phyloP scores from a whole-genome alignment of 1,140 invertebrate species.

The Temnothorax longispinosus region DNA sequence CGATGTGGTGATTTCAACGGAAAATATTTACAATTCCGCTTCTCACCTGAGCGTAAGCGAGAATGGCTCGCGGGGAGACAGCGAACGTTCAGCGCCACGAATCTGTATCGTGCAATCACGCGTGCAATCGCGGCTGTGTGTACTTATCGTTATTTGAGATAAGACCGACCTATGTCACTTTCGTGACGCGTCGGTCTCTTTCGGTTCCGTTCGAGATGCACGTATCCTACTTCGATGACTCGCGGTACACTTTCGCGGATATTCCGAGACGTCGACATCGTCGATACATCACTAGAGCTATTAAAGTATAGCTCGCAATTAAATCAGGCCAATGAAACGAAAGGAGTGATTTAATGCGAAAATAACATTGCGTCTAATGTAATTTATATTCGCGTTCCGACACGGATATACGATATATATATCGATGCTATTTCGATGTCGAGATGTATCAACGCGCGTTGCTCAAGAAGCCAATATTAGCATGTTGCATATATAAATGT shows the following conservation, averaged over 20 bases:
- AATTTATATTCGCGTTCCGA: conserved; percentile 9
- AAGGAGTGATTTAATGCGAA: neutral
- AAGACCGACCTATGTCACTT: conserved; percentile 4
- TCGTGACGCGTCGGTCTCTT: neutral
- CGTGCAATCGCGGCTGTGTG: conserved; percentile 23
- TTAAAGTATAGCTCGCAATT: neutral
- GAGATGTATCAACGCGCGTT: neutral
- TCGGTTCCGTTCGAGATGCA: neutral
- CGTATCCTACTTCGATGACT: neutral
- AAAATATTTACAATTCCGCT: conserved; percentile 47
- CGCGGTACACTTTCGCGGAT: neutral
- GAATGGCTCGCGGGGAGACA: neutral
- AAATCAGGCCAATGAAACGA: neutral
- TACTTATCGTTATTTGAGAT: conserved; percentile 11
- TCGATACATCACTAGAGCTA: neutral
- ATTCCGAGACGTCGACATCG: neutral
- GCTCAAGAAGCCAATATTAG: neutral
- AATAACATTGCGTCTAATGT: neutral
- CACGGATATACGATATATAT: neutral
- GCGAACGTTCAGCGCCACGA: neutral
- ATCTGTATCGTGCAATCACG: conserved; percentile 40
- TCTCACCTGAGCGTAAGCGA: conserved; percentile 38
- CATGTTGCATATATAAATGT: neutral
- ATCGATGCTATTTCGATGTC: neutral
- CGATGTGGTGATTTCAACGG: conserved; percentile 33